Base-by-base conservation (phyloP, 2,888 invertebrate genomes). In the Mayetiola destructor region DNA sequence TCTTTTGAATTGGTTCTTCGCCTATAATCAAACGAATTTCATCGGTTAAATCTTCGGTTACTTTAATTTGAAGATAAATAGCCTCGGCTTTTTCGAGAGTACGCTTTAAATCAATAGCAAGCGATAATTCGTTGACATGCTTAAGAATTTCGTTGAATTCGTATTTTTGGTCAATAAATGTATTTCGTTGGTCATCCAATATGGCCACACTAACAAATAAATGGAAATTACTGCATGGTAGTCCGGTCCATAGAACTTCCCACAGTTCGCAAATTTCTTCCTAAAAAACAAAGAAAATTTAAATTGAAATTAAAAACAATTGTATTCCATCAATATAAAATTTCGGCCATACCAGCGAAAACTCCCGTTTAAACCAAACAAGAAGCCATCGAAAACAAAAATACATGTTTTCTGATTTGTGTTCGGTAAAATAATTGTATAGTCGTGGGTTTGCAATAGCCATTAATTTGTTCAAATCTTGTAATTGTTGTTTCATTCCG, bases 331-430 rank as follows among this genome's bases (percentile, higher is more conserved):
- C n/a, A n/a, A n/a, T n/a, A n/a, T n/a, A n/a, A n/a, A n/a, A n/a
- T n/a, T n/a, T n/a, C n/a, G n/a, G n/a, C n/a, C n/a, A n/a, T n/a
- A n/a, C n/a, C n/a, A n/a, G n/a, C 21, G 81, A 81, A 68, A 97
- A 89, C 74, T 99, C 97, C 61, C 97, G 75, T 71, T 97, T 99
- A 70, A 95, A 97, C 73, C 91, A 81, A 9, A 96, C 93, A 12
- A 99, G 77, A 29, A 97, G 79, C 96, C 97, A 99, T 10, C 97
- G 87, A 75, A 99, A 99, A 71, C 95, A 95, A 75, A 99, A 99
- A 73, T 93, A 97, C 90, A 99, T 92, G 69, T 97, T 96, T 5
- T 88, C 91, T 0, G 79, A 79, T 16, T 69, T 70, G 39, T 70
- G 67, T 1, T 64, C 64, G 58, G 85, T 82, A 61, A 99, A 77